phyloP scores from a whole-genome alignment of 2,888 invertebrate species.

The Protophormia terraenovae region DNA sequence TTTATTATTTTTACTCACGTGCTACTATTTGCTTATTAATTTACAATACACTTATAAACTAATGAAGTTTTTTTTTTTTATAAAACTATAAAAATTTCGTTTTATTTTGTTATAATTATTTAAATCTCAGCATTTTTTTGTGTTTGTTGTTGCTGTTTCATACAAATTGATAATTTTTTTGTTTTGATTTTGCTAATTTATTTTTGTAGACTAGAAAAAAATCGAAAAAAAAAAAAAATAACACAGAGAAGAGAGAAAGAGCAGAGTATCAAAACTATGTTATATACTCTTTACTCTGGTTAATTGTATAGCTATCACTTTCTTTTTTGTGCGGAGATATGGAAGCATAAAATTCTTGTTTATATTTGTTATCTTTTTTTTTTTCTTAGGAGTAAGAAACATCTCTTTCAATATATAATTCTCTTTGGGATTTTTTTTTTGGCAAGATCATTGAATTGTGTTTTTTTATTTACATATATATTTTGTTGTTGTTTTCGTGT shows the following conservation, averaged over 20 bases:
- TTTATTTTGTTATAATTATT: too few species aligned
- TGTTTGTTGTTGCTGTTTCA: not conserved
- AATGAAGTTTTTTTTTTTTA: too few species aligned
- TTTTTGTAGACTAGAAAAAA: not conserved
- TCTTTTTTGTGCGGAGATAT: not conserved
- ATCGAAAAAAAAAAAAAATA: not conserved
- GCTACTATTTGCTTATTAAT: too few species aligned
- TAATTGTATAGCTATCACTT: conserved; percentile 9
- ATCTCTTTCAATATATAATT: not conserved
- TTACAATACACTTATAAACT: too few species aligned
- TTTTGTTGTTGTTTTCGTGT: not conserved
- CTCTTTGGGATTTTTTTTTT: not conserved
- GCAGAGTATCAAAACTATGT: not conserved
- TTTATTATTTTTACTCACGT: too few species aligned
- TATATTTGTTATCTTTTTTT: conserved; percentile 7
- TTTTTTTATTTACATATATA: not conserved
- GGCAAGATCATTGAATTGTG: conserved; percentile 43
- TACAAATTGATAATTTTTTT: not conserved
- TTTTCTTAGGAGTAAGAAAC: too few species aligned
- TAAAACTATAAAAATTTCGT: too few species aligned
- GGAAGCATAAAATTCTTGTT: not conserved
- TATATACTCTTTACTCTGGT: not conserved
- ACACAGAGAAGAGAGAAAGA: not conserved
- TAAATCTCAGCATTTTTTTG: not conserved
- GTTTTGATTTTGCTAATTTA: not conserved